Percentiles rank a stretch among this genome's conserved stretches.
Conservation (phyloP, 2,113 vertebrate species). For the Rhadina sibilatrix region DNA sequence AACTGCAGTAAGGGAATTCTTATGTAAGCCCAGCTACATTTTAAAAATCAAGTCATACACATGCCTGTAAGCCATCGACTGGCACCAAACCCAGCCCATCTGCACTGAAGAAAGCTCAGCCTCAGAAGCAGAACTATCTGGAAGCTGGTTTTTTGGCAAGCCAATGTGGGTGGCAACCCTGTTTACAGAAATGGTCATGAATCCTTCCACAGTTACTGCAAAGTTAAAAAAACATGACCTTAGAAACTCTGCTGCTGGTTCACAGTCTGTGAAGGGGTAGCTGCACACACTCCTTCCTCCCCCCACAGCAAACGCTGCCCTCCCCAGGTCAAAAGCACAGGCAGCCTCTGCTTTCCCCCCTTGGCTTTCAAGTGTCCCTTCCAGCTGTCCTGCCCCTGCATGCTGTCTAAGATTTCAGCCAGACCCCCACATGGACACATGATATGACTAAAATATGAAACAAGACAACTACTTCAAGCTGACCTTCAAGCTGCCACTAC, state of each 20-base stretch:
- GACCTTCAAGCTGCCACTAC: neutral
- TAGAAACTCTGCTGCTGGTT: neutral
- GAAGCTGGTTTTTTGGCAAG: conserved; percentile 4
- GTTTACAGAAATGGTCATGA: neutral
- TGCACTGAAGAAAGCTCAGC: neutral
- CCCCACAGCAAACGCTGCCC: neutral
- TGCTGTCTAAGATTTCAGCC: neutral
- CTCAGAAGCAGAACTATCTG: conserved; percentile 3
- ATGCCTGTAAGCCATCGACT: neutral
- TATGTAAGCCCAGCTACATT: neutral
- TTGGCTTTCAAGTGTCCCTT: neutral
- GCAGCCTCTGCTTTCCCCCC: neutral
- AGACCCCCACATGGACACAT: neutral
- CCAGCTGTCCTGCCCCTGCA: neutral
- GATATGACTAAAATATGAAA: neutral
- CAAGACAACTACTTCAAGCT: neutral
- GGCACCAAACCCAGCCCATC: conserved; percentile 7
- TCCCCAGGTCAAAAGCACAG: neutral
- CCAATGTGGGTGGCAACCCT: neutral
- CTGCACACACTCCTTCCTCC: neutral
- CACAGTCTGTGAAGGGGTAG: no score
- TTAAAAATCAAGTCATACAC: neutral
- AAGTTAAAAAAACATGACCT: neutral
- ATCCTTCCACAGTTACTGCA: neutral
- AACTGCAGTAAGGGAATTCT: neutral